phyloP scores from a whole-genome alignment of 2,113 vertebrate species.

The Sinocyclocheilus rhinocerous region DNA sequence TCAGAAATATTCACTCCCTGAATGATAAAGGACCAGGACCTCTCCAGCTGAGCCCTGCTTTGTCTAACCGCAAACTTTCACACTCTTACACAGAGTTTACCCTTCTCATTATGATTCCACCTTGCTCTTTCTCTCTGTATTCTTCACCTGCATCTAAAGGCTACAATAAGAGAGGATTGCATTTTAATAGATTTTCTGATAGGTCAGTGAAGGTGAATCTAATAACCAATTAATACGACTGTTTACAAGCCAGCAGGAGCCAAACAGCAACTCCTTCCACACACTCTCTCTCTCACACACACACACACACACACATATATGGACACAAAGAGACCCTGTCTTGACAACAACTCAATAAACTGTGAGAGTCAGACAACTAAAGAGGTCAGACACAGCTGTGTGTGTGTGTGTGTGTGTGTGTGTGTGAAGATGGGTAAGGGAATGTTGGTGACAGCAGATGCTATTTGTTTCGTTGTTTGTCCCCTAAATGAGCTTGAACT shows the following conservation, averaged over 20 bases:
- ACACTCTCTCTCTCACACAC: neutral
- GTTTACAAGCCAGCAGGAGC: slow-evolving; percentile 13
- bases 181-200: slow-evolving; percentile 41
- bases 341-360: slow-evolving; percentile 11
- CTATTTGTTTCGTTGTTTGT: neutral
- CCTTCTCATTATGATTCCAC: neutral
- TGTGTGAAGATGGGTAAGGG: neutral
- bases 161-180: slow-evolving; percentile 28
- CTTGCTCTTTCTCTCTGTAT: slow-evolving; percentile 23
- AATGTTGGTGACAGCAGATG: slow-evolving; percentile 1
- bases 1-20: slow-evolving; percentile 1
- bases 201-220: slow-evolving; percentile 49
- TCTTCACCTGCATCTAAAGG: slow-evolving; percentile 47
- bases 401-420: neutral
- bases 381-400: slow-evolving; percentile 13
- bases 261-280: neutral
- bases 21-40: neutral
- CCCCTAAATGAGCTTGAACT: slow-evolving; percentile 39
- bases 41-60: neutral
- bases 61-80: neutral
- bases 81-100: neutral
- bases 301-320: too few relatives aligned
- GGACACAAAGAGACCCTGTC: neutral
- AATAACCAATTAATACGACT: slow-evolving; percentile 40
- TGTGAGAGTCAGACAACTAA: slow-evolving; percentile 13